Percentiles rank a stretch among this genome's conserved stretches.
Evolutionary conservation across 2,113 vertebrate species (phyloP).

Genomic region (Pelusios castaneus): DNA sequence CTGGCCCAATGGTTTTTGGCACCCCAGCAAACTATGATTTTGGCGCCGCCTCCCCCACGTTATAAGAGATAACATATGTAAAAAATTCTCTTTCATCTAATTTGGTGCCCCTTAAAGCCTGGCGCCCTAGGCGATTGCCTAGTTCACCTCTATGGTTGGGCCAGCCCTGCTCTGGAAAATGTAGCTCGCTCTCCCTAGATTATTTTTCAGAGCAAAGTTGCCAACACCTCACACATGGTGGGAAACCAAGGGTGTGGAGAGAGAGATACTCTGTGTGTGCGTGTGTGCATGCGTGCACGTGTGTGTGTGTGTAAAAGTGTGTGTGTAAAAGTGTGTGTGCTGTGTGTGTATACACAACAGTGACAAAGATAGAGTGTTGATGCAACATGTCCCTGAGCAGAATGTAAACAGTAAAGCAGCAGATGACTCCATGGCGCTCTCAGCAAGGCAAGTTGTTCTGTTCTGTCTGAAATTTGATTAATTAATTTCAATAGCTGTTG

Average conservation of each 20-base stretch:
- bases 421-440: not conserved
- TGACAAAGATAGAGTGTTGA: not conserved
- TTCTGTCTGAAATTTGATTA: not conserved
- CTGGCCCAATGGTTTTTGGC: no score
- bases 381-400: not conserved
- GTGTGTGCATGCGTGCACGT: not conserved
- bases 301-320: not conserved
- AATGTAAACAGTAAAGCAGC: conserved; percentile 16
- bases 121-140: no score
- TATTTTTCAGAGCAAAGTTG: not conserved
- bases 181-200: not conserved
- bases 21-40: no score
- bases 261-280: not conserved
- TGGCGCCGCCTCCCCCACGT: no score
- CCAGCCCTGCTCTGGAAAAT: not conserved
- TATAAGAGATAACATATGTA: no score
- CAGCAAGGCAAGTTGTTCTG: not conserved
- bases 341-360: not conserved
- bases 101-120: no score
- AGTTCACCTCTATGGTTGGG: no score
- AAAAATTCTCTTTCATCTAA: no score
- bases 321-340: not conserved
- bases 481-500: not conserved
- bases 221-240: not conserved
- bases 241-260: not conserved